These are phyloP conservation scores for Himalopsyche kuldschensis DNA, from an alignment of 2,888 invertebrate genomes.

Conservation along the genomic window DNA sequence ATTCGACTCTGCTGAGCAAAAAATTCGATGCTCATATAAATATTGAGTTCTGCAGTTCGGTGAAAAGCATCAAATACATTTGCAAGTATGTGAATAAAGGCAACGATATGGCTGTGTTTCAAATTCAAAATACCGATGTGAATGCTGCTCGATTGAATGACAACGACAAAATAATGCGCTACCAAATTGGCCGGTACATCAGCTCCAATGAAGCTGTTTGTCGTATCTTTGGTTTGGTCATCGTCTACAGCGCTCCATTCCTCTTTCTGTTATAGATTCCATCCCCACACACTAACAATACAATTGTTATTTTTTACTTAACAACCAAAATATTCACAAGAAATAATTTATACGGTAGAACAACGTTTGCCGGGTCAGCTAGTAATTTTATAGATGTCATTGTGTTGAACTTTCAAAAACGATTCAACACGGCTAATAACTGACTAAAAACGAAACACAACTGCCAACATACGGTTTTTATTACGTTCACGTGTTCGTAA, in stretches of 20 bases:
- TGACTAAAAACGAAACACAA: not conserved
- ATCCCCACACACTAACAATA: too few relatives aligned
- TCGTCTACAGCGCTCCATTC: too few relatives aligned
- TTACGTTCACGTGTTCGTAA: not conserved
- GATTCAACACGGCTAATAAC: too few relatives aligned
- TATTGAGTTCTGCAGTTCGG: conserved; percentile 47
- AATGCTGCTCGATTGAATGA: too few relatives aligned
- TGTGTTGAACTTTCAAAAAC: too few relatives aligned
- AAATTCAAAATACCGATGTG: too few relatives aligned
- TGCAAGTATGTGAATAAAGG: conserved; percentile 49
- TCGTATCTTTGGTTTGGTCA: conserved; percentile 13
- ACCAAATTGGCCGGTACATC: conserved; percentile 41
- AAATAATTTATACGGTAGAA: not conserved
- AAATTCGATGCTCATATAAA: too few relatives aligned
- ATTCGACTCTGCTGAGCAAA: too few relatives aligned
- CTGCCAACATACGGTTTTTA: not conserved
- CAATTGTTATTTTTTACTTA: too few relatives aligned
- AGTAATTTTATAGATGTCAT: too few relatives aligned
- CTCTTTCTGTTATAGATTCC: too few relatives aligned
- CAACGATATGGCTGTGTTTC: conserved; percentile 43
- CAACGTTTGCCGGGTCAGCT: not conserved
- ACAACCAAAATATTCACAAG: too few relatives aligned
- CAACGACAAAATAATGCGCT: conserved; percentile 23
- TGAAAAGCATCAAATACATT: conserved; percentile 48
- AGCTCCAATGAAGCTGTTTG: conserved; percentile 41